These are phyloP conservation scores for Tenthredo livida DNA, from an alignment of 2,888 invertebrate species.

Conservation along the genomic window DNA sequence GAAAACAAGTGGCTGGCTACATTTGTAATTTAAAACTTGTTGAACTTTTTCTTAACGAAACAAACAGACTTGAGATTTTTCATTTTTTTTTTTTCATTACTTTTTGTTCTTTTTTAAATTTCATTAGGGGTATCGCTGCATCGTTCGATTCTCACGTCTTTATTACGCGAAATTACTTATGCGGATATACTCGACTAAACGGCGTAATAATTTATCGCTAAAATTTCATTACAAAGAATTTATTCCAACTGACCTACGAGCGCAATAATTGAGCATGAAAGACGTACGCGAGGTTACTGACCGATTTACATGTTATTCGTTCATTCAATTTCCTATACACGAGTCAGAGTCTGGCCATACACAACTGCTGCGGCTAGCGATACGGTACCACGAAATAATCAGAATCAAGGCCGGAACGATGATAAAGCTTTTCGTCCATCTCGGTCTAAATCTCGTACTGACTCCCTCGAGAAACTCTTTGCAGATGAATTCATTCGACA, in stretches of 20 bases:
- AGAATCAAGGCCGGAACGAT: conserved; percentile 67
- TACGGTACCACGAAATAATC: conserved; percentile 70
- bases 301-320: conserved; percentile 37
- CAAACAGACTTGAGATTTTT: conserved; percentile 29
- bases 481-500: background rate
- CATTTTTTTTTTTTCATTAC: background rate
- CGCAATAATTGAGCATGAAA: background rate
- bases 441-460: background rate
- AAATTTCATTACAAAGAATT: background rate
- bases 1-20: conserved; percentile 50
- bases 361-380: conserved; percentile 38
- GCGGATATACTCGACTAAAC: background rate
- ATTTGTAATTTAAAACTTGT: conserved; percentile 52
- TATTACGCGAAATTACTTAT: background rate
- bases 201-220: background rate
- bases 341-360: background rate
- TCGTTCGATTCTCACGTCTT: background rate
- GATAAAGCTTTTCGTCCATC: background rate
- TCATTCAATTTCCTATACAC: conserved; percentile 39
- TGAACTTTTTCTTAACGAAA: conserved; percentile 37
- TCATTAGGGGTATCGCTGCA: background rate
- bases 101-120: background rate
- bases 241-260: background rate
- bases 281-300: background rate
- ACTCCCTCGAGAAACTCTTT: background rate